Evolutionary conservation across 2,797 vertebrate genomes (phyloP), one percentile per base, ranked within the genome.

Genomic region (Aplochiton taeniatus): DNA sequence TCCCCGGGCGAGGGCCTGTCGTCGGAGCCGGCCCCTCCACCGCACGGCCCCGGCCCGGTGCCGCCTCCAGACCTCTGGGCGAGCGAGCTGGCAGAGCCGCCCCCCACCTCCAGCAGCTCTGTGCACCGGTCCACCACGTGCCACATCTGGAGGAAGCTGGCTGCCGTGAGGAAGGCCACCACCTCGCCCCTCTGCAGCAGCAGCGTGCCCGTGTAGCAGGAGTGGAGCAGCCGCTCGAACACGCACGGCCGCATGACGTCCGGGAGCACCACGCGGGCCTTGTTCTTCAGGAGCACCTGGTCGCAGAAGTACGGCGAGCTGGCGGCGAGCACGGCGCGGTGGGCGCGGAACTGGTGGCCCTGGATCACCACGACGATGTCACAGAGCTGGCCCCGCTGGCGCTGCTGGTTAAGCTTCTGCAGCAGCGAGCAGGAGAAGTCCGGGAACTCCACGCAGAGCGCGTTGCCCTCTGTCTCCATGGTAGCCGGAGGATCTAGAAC

Each of bases 111-210:
- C 9, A 95, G 76, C 49, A 95, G 93, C 74, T 95, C 94, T 0
- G 94, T 95, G 81, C 94, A 95, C 69, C 94, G 94, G 86, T 95
- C 94, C 8, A 95, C 94, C 41, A 95, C 93, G 0, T 95, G 94
- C 94, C 94, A 95, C 94, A 95, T 95, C 81, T 95, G 94, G 50
- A 95, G 92, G 73, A 95, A 95, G 77, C 94, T 95, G 0, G 94
- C 94, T 0, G 94, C 94, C 19, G 94, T 95, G 72, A 95, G 77
- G 56, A 94, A 95, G 72, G 93, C 93, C 10, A 95, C 94, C 14
- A 95, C 94, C 73, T 95, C 94, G 14, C 91, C 86, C 0, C 91
- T 89, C 0, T 93, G 94, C 83, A 95, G 92, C 0, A 91, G 89
- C 14, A 95, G 87, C 17, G 89, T 88, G 18, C 94, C 94, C 0